Evolutionary conservation across 2,113 vertebrate species (phyloP).

Genomic region (Crotalus tigris): DNA sequence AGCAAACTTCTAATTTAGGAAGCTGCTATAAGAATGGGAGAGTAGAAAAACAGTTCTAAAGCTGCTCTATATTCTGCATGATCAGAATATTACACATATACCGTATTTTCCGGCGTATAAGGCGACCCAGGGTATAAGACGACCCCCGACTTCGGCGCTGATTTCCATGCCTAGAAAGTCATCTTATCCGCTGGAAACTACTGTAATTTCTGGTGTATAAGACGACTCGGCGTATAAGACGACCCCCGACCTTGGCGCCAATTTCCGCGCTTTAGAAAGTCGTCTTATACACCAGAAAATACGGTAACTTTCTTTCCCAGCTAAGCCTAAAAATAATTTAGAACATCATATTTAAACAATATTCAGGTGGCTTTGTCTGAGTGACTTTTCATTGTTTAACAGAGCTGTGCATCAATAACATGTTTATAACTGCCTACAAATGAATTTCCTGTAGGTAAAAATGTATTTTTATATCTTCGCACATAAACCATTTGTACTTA

Average conservation of each 20-base stretch:
- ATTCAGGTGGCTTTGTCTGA: neutral
- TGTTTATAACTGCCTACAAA: neutral
- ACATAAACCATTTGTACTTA: neutral
- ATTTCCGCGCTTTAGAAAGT: too few relatives aligned
- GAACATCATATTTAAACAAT: neutral
- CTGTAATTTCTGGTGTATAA: too few relatives aligned
- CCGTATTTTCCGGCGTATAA: too few relatives aligned
- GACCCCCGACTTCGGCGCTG: too few relatives aligned
- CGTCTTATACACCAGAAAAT: too few relatives aligned
- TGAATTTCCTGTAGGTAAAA: neutral
- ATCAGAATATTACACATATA: neutral
- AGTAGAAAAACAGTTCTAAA: neutral
- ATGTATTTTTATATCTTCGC: rapidly evolving
- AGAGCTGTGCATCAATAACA: neutral
- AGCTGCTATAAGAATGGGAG: neutral
- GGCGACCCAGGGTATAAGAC: too few relatives aligned
- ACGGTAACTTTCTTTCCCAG: neutral
- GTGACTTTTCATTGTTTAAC: neutral
- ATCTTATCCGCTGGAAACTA: too few relatives aligned
- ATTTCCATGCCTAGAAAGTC: too few relatives aligned
- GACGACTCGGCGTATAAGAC: too few relatives aligned
- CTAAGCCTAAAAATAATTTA: neutral
- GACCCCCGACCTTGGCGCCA: too few relatives aligned
- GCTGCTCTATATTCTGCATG: neutral
- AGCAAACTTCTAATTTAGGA: neutral